Conservation (phyloP, 2,888 invertebrate genomes). For the Dasypogon diadema region DNA sequence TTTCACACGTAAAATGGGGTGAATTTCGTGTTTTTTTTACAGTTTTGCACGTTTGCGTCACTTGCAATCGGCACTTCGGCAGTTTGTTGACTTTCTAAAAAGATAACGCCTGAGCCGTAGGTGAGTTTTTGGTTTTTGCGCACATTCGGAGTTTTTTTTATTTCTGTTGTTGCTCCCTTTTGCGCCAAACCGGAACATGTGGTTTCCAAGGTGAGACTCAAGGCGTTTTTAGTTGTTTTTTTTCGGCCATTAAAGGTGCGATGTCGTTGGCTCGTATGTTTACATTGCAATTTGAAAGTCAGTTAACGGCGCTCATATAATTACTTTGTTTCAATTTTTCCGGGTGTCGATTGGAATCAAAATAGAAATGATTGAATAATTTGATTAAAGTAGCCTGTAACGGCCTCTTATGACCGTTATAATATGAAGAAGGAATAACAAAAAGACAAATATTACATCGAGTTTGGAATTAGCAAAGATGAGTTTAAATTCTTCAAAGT, state of each 20-base stretch:
- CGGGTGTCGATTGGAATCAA: no score
- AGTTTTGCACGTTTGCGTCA: constrained; percentile 22
- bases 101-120: neutral
- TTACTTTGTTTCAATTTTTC: no score
- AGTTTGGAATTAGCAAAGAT: no score
- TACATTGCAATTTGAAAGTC: no score
- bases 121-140: neutral
- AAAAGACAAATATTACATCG: no score
- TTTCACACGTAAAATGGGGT: constrained; percentile 37
- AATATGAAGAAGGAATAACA: no score
- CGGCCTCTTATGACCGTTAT: no score
- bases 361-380: no score
- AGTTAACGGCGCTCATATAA: no score
- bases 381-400: no score
- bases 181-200: neutral
- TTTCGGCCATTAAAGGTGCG: neutral
- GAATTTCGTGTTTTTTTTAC: constrained; percentile 5
- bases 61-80: constrained; percentile 15
- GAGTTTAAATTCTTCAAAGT: no score
- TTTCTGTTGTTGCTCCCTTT: neutral
- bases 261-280: neutral
- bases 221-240: neutral
- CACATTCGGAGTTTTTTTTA: neutral
- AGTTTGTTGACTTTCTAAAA: constrained; percentile 10
- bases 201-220: neutral